Conservation (phyloP, 2,888 invertebrate genomes). For the Hirtodrosophila trivittata region DNA sequence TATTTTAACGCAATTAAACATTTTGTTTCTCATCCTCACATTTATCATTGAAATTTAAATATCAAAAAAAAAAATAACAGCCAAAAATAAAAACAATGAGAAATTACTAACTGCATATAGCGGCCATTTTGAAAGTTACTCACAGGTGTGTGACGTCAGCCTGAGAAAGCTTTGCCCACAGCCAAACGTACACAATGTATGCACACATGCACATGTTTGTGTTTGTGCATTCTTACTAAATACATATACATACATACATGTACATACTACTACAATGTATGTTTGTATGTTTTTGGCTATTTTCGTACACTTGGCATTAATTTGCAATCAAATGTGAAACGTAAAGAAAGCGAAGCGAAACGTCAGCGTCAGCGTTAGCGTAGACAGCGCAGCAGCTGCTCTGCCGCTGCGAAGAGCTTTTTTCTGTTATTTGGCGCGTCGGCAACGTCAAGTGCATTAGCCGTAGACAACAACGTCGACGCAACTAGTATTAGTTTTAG, state of each 20-base stretch:
- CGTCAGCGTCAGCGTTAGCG: conserved; percentile 8
- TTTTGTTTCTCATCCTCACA: neutral
- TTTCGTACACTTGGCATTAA: conserved; percentile 67
- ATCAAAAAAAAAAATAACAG: neutral
- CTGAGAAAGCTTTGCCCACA: conserved; percentile 46
- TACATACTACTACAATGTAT: conserved; percentile 8
- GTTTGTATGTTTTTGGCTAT: conserved; percentile 49
- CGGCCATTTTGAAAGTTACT: conserved; percentile 60
- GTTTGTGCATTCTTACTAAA: conserved; percentile 9
- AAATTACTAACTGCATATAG: conserved; percentile 36
- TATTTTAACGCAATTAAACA: conserved; percentile 5
- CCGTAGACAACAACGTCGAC: conserved; percentile 11
- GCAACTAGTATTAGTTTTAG: conserved; percentile 32
- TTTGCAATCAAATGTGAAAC: conserved; percentile 58
- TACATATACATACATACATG: conserved; percentile 2
- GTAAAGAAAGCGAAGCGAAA: conserved; percentile 50
- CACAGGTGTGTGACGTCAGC: conserved; percentile 58
- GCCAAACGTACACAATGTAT: conserved; percentile 5
- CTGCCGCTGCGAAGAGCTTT: conserved; percentile 9
- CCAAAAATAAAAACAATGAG: conserved; percentile 22
- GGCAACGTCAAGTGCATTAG: conserved; percentile 54
- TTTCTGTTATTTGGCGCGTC: conserved; percentile 7
- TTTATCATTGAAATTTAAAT: neutral
- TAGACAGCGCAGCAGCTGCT: conserved; percentile 15
- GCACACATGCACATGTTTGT: neutral